Percentiles rank a stretch among this genome's conserved stretches.
Conservation (phyloP, 2,888 invertebrate species). For the Limnephilus lunatus region DNA sequence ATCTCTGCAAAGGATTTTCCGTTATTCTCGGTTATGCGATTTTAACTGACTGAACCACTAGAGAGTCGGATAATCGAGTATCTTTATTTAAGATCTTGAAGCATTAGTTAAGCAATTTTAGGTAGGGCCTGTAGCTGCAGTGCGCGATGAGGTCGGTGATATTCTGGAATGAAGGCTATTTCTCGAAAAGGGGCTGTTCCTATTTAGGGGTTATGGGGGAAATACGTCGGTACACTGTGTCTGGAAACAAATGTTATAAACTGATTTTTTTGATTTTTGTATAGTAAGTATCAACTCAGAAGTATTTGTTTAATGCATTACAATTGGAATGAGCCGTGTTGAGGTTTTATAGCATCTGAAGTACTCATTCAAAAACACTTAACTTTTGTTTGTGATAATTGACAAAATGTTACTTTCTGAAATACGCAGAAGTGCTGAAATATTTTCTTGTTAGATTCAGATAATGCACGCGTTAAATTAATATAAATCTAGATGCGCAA, state of each 20-base stretch:
- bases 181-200: not conserved
- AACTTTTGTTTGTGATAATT: too few species aligned
- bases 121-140: not conserved
- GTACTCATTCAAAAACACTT: too few species aligned
- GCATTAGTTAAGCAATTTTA: not conserved
- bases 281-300: not conserved
- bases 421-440: too few species aligned
- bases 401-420: too few species aligned
- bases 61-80: not conserved
- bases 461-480: too few species aligned
- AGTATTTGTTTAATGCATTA: not conserved
- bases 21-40: not conserved
- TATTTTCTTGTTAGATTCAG: too few species aligned
- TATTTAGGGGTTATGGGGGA: not conserved
- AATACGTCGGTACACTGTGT: not conserved
- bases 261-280: too few species aligned
- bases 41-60: not conserved
- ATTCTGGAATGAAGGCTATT: not conserved
- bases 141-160: not conserved
- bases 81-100: not conserved
- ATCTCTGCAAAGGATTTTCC: not conserved
- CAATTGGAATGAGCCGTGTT: too few species aligned
- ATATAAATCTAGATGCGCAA: too few species aligned
- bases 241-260: not conserved
- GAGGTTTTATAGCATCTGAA: too few species aligned